Conservation (phyloP, 2,888 invertebrate genomes). For the Callyntrura guangdongensis region DNA sequence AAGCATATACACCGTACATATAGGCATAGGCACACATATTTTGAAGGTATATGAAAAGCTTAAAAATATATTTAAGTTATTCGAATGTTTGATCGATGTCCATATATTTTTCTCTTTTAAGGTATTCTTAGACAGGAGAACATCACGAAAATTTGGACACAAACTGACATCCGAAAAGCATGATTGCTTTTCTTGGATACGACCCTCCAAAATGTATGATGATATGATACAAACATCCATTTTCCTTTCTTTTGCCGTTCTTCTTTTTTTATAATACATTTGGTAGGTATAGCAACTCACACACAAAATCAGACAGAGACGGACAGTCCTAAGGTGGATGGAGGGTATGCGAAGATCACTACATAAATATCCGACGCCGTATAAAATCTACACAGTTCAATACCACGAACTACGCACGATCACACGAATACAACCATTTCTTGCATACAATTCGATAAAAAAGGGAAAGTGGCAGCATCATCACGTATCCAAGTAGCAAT, state of each 20-base stretch:
- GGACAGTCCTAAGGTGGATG: background rate
- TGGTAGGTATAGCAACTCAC: background rate
- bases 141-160: slow-evolving; percentile 65
- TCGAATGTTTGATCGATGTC: slow-evolving; percentile 66
- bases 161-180: slow-evolving; percentile 67
- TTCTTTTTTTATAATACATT: too few relatives aligned
- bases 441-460: slow-evolving; percentile 63
- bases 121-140: slow-evolving; percentile 35
- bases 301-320: background rate
- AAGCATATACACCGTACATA: background rate
- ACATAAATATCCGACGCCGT: background rate
- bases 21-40: background rate
- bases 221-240: slow-evolving; percentile 59
- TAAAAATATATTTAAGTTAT: slow-evolving; percentile 9
- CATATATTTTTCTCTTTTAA: slow-evolving; percentile 55
- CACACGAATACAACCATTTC: slow-evolving; percentile 7
- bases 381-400: background rate
- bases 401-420: background rate
- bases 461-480: background rate
- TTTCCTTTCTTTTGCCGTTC: too few relatives aligned
- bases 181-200: slow-evolving; percentile 56
- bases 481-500: background rate
- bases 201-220: slow-evolving; percentile 37
- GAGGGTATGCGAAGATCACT: background rate
- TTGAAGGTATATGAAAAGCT: background rate